phyloP scores from a whole-genome alignment of 2,888 invertebrate genomes.

The Tetranychus piercei region DNA sequence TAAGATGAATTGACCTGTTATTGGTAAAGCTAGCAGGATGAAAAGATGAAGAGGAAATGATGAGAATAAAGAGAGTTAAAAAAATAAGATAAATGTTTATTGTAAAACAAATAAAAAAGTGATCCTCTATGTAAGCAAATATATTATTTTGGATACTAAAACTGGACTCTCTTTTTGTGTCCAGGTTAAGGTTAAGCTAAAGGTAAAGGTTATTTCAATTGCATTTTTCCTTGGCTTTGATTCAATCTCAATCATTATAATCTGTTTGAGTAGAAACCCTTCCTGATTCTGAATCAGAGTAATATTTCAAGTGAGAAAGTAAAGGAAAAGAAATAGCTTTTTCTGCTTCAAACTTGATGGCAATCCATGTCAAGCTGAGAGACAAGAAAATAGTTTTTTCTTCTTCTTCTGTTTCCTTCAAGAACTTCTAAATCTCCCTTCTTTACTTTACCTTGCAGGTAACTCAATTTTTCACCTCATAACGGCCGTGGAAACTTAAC shows the following conservation, averaged over 20 bases:
- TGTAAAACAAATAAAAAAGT: neutral
- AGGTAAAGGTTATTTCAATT: too few species aligned
- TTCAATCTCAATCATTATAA: neutral
- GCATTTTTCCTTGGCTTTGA: too few species aligned
- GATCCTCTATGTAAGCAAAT: neutral
- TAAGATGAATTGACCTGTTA: neutral
- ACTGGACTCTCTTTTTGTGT: too few species aligned
- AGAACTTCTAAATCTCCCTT: neutral
- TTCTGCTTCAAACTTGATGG: neutral
- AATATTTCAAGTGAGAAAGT: neutral
- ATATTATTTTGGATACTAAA: too few species aligned
- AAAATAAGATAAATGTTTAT: neutral
- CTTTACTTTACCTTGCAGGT: neutral
- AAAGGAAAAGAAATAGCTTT: neutral
- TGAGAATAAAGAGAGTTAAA: neutral
- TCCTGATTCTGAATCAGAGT: neutral
- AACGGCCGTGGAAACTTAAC: neutral
- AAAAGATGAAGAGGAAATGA: neutral
- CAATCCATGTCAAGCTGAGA: neutral
- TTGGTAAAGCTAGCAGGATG: neutral
- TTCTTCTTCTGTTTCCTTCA: too few species aligned
- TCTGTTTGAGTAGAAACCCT: neutral
- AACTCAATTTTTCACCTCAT: slow-evolving; percentile 1
- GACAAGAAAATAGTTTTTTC: neutral
- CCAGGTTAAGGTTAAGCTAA: too few species aligned